Conservation (phyloP, 2,113 vertebrate species). For the Notarius lentiginosus region DNA sequence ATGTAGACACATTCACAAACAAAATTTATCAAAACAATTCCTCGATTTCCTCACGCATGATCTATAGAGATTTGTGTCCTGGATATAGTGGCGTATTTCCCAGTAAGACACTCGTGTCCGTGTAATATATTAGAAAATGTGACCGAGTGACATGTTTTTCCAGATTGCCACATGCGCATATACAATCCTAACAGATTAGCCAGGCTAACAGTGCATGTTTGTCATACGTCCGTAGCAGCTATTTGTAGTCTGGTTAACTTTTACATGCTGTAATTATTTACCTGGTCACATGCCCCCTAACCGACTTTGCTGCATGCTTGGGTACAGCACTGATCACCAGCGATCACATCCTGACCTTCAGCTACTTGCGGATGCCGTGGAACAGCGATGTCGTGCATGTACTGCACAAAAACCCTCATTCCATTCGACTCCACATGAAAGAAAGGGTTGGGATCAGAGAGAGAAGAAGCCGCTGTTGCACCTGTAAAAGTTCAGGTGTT, state of each 20-base stretch:
- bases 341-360: background rate
- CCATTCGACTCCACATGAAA: background rate
- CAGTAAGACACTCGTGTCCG: too few relatives aligned
- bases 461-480: conserved; percentile 13
- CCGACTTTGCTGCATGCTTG: conserved; percentile 18
- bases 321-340: background rate
- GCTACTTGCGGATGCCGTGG: background rate
- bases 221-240: background rate
- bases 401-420: too few relatives aligned
- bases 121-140: too few relatives aligned
- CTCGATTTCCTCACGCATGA: too few relatives aligned
- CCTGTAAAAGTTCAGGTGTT: conserved; percentile 30
- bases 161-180: background rate
- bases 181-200: background rate
- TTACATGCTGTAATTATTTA: conserved; percentile 18
- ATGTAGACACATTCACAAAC: too few relatives aligned
- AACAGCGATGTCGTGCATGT: background rate
- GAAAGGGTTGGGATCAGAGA: background rate
- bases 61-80: too few relatives aligned
- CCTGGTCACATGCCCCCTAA: background rate
- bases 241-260: conserved; percentile 8
- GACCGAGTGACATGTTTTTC: too few relatives aligned
- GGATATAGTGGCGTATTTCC: too few relatives aligned
- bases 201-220: background rate
- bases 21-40: too few relatives aligned